Evolutionary conservation across 2,888 invertebrate species (phyloP).

Genomic region (Epistrophe grossulariae): DNA sequence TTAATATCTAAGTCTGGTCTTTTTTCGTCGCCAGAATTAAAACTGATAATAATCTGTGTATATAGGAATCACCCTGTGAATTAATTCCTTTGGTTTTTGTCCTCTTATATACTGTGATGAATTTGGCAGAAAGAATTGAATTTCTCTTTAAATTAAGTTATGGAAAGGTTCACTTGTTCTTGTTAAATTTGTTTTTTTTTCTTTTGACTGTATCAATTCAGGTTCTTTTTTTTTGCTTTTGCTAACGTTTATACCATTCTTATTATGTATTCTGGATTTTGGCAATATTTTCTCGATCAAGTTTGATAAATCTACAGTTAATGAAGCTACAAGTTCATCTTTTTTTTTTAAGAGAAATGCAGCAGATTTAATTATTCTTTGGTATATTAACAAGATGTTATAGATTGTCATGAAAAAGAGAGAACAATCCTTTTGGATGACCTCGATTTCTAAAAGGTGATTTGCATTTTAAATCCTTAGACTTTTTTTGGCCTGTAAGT

Average conservation of each 20-base stretch:
- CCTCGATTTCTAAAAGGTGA: neutral
- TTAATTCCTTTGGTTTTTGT: constrained; percentile 1
- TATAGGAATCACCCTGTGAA: neutral
- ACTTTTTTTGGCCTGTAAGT: too few relatives aligned
- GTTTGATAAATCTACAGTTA: neutral
- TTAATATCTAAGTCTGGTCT: too few relatives aligned
- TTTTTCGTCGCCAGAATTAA: too few relatives aligned
- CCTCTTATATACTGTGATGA: neutral
- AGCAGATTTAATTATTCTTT: neutral
- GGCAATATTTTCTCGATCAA: constrained; percentile 10
- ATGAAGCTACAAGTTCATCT: neutral
- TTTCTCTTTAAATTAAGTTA: constrained; percentile 44
- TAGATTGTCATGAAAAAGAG: neutral
- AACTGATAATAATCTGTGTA: neutral
- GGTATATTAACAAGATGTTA: neutral
- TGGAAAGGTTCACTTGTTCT: constrained; percentile 35
- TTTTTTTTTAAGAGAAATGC: neutral
- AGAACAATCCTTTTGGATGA: neutral
- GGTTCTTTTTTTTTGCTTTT: neutral
- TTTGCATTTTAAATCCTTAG: neutral
- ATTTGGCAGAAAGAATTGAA: constrained; percentile 41
- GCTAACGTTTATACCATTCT: neutral
- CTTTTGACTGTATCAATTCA: neutral
- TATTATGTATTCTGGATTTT: constrained; percentile 29
- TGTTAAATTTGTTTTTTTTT: constrained; percentile 10